Conservation (phyloP, 2,888 invertebrate genomes). For the Helobdella robusta region DNA sequence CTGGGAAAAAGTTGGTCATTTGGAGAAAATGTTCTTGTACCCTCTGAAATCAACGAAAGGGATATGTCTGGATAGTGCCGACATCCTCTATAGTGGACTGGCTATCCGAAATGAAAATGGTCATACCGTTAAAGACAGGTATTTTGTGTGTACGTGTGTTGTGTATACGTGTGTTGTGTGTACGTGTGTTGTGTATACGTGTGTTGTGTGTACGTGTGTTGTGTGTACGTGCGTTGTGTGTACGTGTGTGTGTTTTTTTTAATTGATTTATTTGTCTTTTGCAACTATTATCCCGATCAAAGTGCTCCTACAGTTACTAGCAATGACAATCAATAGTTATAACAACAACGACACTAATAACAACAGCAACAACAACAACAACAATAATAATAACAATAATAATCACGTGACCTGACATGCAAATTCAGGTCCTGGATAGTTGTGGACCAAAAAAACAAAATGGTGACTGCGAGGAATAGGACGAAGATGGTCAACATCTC, state of each 20-base stretch:
- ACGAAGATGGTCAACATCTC: conserved; percentile 37
- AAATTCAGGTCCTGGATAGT: conserved; percentile 38
- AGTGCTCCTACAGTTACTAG: no score
- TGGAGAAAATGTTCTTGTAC: conserved; percentile 21
- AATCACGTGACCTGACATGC: conserved; percentile 28
- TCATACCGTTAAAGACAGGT: conserved; percentile 7
- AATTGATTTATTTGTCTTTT: no score
- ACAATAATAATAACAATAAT: no score
- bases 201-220: no score
- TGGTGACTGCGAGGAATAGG: conserved; percentile 37
- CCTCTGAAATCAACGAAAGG: conserved; percentile 28
- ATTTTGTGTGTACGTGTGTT: no score
- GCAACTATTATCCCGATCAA: no score
- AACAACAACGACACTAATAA: no score
- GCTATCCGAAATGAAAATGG: background rate
- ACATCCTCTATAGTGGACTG: conserved; percentile 16
- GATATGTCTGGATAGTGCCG: conserved; percentile 23
- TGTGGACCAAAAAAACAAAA: conserved; percentile 34
- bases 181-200: no score
- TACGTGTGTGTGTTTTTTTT: no score
- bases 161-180: no score
- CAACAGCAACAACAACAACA: no score
- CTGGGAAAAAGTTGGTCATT: conserved; percentile 16
- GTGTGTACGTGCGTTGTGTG: no score
- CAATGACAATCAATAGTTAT: background rate